A percentile compares a stretch with the other conserved stretches of the same genome.
phyloP scores from a whole-genome alignment of 2,888 invertebrate genomes.

The Hoplodrina ambigua region DNA sequence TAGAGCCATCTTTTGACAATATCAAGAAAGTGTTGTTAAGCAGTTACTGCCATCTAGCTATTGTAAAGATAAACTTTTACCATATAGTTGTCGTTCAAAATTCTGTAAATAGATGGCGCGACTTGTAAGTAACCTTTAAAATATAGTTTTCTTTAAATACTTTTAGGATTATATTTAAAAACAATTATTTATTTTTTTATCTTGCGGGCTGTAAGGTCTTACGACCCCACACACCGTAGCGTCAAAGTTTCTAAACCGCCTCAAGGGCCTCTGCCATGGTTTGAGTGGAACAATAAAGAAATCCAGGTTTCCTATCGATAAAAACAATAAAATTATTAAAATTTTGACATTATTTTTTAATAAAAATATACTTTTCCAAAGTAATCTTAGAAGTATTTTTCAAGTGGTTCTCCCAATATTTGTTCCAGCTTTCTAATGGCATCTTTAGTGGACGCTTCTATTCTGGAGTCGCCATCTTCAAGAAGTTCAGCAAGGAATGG shows the following conservation, averaged over 20 bases:
- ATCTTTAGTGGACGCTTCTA: conserved; percentile 94
- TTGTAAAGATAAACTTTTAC: too few species aligned
- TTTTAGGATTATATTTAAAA: too few species aligned
- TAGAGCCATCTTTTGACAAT: conserved; percentile 29
- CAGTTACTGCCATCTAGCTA: not conserved
- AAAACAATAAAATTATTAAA: not conserved
- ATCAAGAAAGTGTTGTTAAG: not conserved
- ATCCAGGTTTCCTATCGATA: too few species aligned
- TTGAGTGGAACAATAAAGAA: too few species aligned
- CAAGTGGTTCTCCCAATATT: conserved; percentile 96
- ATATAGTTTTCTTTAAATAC: too few species aligned
- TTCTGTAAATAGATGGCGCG: conserved; percentile 15
- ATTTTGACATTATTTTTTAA: not conserved
- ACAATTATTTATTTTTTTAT: too few species aligned
- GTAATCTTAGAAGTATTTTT: conserved; percentile 94
- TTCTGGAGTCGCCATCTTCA: conserved; percentile 96
- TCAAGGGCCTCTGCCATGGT: too few species aligned
- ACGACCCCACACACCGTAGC: too few species aligned
- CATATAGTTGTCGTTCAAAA: not conserved
- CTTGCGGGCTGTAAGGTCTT: too few species aligned
- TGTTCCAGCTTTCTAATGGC: conserved; percentile 96
- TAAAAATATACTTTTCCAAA: not conserved
- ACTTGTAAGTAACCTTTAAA: too few species aligned
- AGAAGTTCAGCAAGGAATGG: conserved; percentile 98
- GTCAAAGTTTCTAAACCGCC: too few species aligned